Evolutionary conservation across 2,888 invertebrate genomes (phyloP), one percentile per base, ranked within the genome.

Genomic region (Agrenia bidenticulata): DNA sequence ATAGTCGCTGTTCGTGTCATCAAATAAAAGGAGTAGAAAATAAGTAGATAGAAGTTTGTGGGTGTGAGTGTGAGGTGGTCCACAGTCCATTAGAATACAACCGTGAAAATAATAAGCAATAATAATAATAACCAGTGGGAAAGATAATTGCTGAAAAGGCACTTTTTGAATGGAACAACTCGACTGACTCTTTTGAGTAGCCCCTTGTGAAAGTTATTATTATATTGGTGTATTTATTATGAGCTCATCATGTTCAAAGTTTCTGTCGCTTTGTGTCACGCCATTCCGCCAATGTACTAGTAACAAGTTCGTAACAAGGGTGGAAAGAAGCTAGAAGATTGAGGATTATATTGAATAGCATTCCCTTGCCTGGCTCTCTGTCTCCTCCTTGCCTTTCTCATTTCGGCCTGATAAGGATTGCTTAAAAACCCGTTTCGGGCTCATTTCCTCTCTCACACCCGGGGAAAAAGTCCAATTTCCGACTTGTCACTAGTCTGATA

Each of bases 391-490:
- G 51, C 15, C 56, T 62, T 45, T 55, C 62, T 62, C 55, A 45
- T 56, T 55, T 24, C 56, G 69, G 64, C 62, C 65, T 67, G 76
- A 76, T 76, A 74, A 76, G 73, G 74, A 73, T 73, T 73, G 74
- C 73, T 76, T 73, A 73, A 73, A 74, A 76, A 73, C 72, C 74
- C 74, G 73, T 73, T 73, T 75, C 73, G 69, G 73, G 72, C 73
- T 74, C 73, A 74, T 75, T 76, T 76, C 74, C 76, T 73, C 69
- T 64, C 67, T 70, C 67, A 66, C 72, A 73, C 69, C 72, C 76
- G 70, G 74, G 74, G 74, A 75, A 76, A 73, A 76, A 76, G 75
- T 76, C 76, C 76, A 76, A 76, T 76, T 76, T 76, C 76, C 76
- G 75, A 75, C 73, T 75, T 76, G 76, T 76, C 76, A 76, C 69